phyloP scores from a whole-genome alignment of 2,797 vertebrate genomes.

The Characodon lateralis region DNA sequence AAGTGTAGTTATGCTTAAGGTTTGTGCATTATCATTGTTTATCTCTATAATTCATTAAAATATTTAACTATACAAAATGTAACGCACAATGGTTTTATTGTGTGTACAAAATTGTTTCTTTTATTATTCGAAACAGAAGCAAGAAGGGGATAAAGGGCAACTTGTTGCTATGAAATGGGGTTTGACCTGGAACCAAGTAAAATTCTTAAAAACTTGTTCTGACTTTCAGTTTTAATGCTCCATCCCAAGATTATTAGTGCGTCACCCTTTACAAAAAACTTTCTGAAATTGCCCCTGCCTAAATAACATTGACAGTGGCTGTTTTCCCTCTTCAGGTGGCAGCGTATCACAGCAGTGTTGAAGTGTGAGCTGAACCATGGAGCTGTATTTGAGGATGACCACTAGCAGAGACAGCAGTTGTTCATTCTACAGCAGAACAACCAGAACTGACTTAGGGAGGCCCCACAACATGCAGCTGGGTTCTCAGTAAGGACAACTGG shows the following conservation, averaged over 20 bases:
- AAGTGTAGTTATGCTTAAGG: neutral
- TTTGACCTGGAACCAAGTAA: neutral
- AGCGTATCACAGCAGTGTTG: constrained; percentile 38
- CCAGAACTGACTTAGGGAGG: constrained; percentile 44
- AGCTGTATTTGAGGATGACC: constrained; percentile 43
- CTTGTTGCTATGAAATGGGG: too few relatives aligned
- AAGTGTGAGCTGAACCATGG: constrained; percentile 73
- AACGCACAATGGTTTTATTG: neutral
- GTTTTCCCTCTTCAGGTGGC: constrained; percentile 57
- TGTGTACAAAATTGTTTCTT: neutral
- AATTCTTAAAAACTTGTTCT: neutral
- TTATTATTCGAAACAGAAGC: neutral
- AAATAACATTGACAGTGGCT: neutral
- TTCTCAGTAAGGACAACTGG: constrained; percentile 66
- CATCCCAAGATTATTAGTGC: neutral
- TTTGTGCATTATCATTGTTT: neutral
- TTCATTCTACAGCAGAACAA: constrained; percentile 37
- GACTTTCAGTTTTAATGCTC: neutral
- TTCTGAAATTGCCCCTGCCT: neutral
- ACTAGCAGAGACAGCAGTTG: constrained; percentile 53
- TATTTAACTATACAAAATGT: neutral
- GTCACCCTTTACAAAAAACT: neutral
- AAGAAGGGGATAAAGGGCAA: neutral
- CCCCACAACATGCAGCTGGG: constrained; percentile 63
- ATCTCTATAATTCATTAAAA: neutral